phyloP scores from a whole-genome alignment of 2,888 invertebrate genomes.

The Diarsia mendica region DNA sequence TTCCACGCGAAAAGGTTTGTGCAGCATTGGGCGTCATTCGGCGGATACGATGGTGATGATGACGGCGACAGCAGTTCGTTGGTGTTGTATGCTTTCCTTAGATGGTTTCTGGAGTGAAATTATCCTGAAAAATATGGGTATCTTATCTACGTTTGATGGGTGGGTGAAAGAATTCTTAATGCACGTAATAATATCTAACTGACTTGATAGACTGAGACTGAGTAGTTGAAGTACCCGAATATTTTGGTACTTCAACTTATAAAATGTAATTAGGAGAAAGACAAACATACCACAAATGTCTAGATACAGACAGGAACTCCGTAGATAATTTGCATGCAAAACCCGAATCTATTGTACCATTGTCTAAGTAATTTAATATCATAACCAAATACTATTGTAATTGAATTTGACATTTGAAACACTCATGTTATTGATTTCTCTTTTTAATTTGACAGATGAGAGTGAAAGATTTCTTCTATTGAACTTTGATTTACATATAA shows the following conservation, averaged over 20 bases:
- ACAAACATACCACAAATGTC: not conserved
- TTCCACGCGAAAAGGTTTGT: no score
- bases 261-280: not conserved
- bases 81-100: not conserved
- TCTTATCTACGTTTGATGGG: no score
- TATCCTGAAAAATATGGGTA: no score
- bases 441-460: conserved; percentile 36
- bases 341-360: conserved; percentile 38
- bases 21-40: no score
- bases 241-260: no score
- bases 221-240: no score
- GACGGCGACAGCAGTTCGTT: not conserved
- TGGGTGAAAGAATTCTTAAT: not conserved
- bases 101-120: not conserved
- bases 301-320: not conserved
- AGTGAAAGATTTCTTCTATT: conserved; percentile 1
- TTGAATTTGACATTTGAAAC: conserved; percentile 46
- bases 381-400: conserved; percentile 18
- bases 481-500: not conserved
- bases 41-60: not conserved
- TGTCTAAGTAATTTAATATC: conserved; percentile 46
- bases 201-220: no score
- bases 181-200: no score
- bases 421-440: conserved; percentile 40
- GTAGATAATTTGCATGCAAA: conserved; percentile 1